phyloP scores from a whole-genome alignment of 2,113 vertebrate genomes.

The Pygoscelis adeliae region DNA sequence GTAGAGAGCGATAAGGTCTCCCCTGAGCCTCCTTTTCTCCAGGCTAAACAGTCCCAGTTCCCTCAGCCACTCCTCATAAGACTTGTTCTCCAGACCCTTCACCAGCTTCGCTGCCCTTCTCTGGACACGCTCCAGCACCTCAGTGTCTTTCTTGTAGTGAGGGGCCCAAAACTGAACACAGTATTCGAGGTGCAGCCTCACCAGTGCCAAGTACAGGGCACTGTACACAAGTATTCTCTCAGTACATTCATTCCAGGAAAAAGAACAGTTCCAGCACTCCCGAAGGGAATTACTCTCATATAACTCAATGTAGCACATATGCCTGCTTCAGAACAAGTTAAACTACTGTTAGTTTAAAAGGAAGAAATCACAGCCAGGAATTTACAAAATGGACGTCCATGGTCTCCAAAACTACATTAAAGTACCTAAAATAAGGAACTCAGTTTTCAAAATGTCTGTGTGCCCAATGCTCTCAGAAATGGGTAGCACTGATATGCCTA shows the following conservation, averaged over 20 bases:
- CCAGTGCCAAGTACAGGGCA: not conserved
- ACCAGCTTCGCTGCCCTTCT: not conserved
- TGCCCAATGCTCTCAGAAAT: not conserved
- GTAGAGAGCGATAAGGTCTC: not conserved
- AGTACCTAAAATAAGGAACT: not conserved
- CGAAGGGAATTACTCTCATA: not conserved
- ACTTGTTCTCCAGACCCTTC: not conserved
- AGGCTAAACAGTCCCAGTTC: not conserved
- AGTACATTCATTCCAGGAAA: not conserved
- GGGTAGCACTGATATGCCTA: not conserved
- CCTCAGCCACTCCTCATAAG: not conserved
- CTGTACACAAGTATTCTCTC: not conserved
- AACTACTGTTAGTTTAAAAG: not conserved
- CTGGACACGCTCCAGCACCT: not conserved
- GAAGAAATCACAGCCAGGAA: not conserved
- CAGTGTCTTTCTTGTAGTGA: not conserved
- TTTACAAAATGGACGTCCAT: not conserved
- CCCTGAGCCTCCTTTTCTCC: not conserved
- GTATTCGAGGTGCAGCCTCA: accelerated
- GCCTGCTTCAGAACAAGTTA: not conserved
- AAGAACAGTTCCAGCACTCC: not conserved
- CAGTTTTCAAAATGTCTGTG: not conserved
- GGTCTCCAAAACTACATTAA: not conserved
- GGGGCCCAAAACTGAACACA: not conserved
- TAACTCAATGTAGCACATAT: not conserved